These are phyloP conservation scores for Drosophila hamatofila DNA, from an alignment of 2,888 invertebrate genomes.

Conservation along the genomic window DNA sequence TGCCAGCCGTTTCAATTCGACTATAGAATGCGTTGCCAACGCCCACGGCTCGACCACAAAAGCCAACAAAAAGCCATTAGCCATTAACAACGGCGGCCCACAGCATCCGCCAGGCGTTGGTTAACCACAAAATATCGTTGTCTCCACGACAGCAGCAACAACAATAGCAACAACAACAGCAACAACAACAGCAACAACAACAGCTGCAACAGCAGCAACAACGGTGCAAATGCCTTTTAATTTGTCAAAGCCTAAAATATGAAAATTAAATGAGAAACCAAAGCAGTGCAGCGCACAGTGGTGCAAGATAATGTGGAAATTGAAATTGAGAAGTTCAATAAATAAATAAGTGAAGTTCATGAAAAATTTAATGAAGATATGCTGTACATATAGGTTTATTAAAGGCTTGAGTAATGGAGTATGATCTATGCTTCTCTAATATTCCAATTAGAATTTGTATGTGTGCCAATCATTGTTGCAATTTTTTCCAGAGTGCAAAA, in stretches of 20 bases:
- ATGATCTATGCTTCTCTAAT: neutral
- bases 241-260: slow-evolving; percentile 81
- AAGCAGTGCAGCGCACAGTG: slow-evolving; percentile 71
- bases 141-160: slow-evolving; percentile 37
- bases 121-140: slow-evolving; percentile 79
- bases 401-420: no score
- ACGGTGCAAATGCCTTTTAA: slow-evolving; percentile 81
- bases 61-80: slow-evolving; percentile 63
- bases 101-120: slow-evolving; percentile 79
- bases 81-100: slow-evolving; percentile 79
- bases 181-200: slow-evolving; percentile 59
- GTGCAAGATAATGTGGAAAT: slow-evolving; percentile 11
- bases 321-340: no score
- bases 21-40: slow-evolving; percentile 49
- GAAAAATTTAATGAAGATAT: neutral
- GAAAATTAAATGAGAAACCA: slow-evolving; percentile 80
- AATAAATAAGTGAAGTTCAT: neutral
- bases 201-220: slow-evolving; percentile 59
- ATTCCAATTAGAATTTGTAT: neutral
- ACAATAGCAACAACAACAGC: slow-evolving; percentile 30
- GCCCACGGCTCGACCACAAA: slow-evolving; percentile 63
- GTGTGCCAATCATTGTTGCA: no score
- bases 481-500: no score
- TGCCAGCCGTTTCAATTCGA: slow-evolving; percentile 15
- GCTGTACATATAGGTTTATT: neutral